Conservation (phyloP, 1,140 invertebrate species). For the Drosophila orosa region DNA sequence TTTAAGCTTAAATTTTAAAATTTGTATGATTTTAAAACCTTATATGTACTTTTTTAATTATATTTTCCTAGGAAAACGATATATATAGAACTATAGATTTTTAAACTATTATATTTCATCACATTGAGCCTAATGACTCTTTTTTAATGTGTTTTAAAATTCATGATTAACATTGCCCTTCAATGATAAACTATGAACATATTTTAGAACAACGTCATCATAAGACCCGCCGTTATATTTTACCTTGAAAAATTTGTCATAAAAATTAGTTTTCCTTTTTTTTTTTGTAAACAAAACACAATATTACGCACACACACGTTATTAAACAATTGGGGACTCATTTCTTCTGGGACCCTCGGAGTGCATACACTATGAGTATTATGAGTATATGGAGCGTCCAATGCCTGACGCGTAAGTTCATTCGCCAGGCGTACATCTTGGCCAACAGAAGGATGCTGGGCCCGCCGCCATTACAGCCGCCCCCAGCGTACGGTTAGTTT, state of each 20-base stretch:
- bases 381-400: conserved; percentile 76
- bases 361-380: conserved; percentile 12
- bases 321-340: conserved; percentile 59
- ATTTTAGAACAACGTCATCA: neutral
- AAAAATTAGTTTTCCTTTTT: conserved; percentile 16
- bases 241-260: conserved; percentile 61
- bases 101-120: too few relatives aligned
- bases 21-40: neutral
- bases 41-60: neutral
- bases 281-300: conserved; percentile 44
- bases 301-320: conserved; percentile 14
- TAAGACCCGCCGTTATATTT: conserved; percentile 6
- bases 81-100: too few relatives aligned
- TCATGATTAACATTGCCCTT: neutral
- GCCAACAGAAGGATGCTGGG: conserved; percentile 52
- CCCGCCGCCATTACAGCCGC: conserved; percentile 16
- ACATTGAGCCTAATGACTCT: too few relatives aligned
- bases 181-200: neutral
- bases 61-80: neutral
- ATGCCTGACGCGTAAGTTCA: conserved; percentile 61
- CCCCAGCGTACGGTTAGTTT: conserved; percentile 53
- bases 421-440: conserved; percentile 71
- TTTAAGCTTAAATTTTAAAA: neutral
- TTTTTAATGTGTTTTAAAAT: neutral
- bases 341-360: conserved; percentile 16